Evolutionary conservation across 2,888 invertebrate species (phyloP).

Genomic region (Nasonovia ribisnigri): DNA sequence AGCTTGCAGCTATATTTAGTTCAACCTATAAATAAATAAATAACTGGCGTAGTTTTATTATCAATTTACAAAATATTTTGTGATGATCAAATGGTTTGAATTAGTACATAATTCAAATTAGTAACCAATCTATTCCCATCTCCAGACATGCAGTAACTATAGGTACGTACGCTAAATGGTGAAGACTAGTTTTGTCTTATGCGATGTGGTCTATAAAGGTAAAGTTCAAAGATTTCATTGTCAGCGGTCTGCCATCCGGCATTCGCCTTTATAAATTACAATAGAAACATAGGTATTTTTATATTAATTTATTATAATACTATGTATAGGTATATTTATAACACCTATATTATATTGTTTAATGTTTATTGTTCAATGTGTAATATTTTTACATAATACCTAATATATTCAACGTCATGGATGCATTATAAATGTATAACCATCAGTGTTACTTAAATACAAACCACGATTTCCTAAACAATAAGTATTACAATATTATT

Average conservation of each 20-base stretch:
- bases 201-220: not conserved
- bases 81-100: not conserved
- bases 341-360: not conserved
- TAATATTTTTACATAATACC: not conserved
- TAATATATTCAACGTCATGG: not conserved
- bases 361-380: not conserved
- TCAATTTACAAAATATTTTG: not conserved
- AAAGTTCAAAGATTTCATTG: not conserved
- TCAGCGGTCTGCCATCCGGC: not conserved
- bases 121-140: not conserved
- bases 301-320: not conserved
- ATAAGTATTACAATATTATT: slow-evolving; percentile 16
- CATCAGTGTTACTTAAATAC: not conserved
- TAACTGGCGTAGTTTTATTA: not conserved
- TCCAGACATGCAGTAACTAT: not conserved
- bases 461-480: slow-evolving; percentile 39
- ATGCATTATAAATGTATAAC: not conserved
- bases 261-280: not conserved
- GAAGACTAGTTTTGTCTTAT: not conserved
- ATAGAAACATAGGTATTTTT: not conserved
- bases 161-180: not conserved
- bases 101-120: not conserved
- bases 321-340: not conserved
- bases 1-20: not conserved
- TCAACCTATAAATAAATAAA: not conserved